Evolutionary conservation across 2,888 invertebrate species (phyloP).

Genomic region (Oxystoma pomonae): DNA sequence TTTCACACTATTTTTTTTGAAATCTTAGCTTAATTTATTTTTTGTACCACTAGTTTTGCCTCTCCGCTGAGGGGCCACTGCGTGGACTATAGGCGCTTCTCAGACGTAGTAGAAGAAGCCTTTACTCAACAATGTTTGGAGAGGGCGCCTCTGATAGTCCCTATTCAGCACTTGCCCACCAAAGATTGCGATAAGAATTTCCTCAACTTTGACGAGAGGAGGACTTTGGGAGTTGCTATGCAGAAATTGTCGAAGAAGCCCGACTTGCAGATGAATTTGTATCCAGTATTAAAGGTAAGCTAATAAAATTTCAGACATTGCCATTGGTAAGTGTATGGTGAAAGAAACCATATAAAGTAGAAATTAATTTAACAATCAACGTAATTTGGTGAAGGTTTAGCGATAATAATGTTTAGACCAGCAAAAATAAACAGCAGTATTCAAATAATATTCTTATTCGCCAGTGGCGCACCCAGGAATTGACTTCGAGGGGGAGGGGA

Average conservation of each 20-base stretch:
- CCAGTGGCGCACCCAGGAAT: no score
- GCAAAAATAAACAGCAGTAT: no score
- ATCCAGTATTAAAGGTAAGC: constrained; percentile 62
- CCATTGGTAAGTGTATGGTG: no score
- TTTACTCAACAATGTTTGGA: constrained; percentile 62
- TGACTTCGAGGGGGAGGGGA: no score
- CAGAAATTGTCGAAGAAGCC: constrained; percentile 63
- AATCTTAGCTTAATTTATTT: not conserved
- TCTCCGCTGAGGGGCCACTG: constrained; percentile 57
- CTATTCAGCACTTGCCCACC: constrained; percentile 66
- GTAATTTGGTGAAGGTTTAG: no score
- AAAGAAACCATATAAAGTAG: no score
- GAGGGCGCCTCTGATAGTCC: constrained; percentile 63
- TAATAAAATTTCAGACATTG: no score
- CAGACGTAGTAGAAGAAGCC: constrained; percentile 64
- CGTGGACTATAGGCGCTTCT: constrained; percentile 67
- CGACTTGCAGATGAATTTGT: constrained; percentile 64
- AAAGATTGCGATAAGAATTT: constrained; percentile 59
- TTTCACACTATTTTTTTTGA: not conserved
- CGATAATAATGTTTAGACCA: no score
- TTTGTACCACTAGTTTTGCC: constrained; percentile 53
- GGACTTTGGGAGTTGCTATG: constrained; percentile 59
- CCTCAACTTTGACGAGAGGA: constrained; percentile 71
- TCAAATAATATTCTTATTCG: no score
- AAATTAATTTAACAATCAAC: no score